phyloP scores from a whole-genome alignment of 2,113 vertebrate species.

The Pica pica region DNA sequence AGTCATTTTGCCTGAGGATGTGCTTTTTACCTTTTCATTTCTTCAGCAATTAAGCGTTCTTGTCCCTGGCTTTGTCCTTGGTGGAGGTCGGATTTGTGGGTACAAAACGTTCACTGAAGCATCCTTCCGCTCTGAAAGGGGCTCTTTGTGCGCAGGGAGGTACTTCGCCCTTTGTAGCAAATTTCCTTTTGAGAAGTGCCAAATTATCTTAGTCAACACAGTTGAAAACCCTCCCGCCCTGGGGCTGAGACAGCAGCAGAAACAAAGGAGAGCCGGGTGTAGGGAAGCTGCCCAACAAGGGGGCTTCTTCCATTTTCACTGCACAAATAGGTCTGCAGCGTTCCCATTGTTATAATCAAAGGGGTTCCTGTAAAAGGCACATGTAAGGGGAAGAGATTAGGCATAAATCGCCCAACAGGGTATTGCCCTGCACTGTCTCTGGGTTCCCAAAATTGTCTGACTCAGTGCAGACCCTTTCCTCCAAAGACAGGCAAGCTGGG shows the following conservation, averaged over 20 bases:
- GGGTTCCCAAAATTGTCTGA: not conserved
- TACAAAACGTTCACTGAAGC: slow-evolving; percentile 61
- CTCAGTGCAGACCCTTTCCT: not conserved
- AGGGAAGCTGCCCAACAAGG: slow-evolving; percentile 31
- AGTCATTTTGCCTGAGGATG: slow-evolving; percentile 62
- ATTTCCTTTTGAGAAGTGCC: slow-evolving; percentile 60
- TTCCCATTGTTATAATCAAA: slow-evolving; percentile 29
- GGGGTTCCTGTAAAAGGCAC: slow-evolving; percentile 46
- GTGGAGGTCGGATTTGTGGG: slow-evolving; percentile 44
- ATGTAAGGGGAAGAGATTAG: slow-evolving; percentile 23
- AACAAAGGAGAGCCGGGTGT: slow-evolving; percentile 31
- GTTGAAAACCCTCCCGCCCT: slow-evolving; percentile 39
- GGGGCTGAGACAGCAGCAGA: slow-evolving; percentile 25
- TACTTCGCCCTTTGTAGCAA: slow-evolving; percentile 53
- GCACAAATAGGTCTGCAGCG: slow-evolving; percentile 26
- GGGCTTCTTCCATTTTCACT: slow-evolving; percentile 36
- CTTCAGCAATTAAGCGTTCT: slow-evolving; percentile 67
- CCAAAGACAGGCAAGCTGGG: not conserved
- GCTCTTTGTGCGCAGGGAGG: slow-evolving; percentile 48
- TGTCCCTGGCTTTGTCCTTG: slow-evolving; percentile 65
- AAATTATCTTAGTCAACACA: slow-evolving; percentile 66
- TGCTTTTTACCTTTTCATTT: slow-evolving; percentile 69
- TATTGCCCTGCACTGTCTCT: not conserved
- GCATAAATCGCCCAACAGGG: not conserved
- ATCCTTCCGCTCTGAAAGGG: slow-evolving; percentile 60